phyloP scores from a whole-genome alignment of 2,113 vertebrate genomes.

The Semicossyphus pulcher region DNA sequence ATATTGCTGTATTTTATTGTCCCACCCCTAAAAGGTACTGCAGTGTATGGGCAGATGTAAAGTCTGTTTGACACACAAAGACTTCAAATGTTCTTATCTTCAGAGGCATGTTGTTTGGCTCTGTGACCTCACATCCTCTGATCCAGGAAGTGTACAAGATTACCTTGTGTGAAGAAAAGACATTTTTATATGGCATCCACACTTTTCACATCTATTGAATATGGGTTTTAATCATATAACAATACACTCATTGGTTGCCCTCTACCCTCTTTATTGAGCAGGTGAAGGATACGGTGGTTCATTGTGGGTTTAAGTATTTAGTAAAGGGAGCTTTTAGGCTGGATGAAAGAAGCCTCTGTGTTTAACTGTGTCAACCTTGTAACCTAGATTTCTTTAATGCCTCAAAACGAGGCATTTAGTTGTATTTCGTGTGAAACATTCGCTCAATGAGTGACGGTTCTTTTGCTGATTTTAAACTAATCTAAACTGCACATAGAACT shows the following conservation, averaged over 20 bases:
- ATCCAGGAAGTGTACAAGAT: constrained; percentile 41
- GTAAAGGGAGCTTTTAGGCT: neutral
- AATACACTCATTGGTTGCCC: neutral
- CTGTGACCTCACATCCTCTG: constrained; percentile 47
- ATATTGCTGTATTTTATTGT: no score
- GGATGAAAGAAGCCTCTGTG: neutral
- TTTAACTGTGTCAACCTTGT: neutral
- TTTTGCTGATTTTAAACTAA: neutral
- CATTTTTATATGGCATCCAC: neutral
- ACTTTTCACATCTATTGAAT: neutral
- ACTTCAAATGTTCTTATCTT: constrained; percentile 49
- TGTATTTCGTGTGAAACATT: no score
- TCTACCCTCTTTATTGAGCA: neutral
- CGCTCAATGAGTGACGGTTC: no score
- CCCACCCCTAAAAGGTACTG: no score
- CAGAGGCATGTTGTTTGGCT: constrained; percentile 39
- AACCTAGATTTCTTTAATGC: neutral
- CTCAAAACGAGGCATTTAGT: neutral
- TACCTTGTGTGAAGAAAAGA: constrained; percentile 11
- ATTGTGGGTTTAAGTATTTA: neutral
- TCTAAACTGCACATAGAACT: neutral
- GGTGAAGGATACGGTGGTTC: neutral
- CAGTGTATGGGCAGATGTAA: no score
- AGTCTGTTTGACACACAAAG: no score
- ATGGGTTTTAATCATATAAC: neutral